Conservation (phyloP, 1,140 invertebrate genomes). For the Zophobas atratus region DNA sequence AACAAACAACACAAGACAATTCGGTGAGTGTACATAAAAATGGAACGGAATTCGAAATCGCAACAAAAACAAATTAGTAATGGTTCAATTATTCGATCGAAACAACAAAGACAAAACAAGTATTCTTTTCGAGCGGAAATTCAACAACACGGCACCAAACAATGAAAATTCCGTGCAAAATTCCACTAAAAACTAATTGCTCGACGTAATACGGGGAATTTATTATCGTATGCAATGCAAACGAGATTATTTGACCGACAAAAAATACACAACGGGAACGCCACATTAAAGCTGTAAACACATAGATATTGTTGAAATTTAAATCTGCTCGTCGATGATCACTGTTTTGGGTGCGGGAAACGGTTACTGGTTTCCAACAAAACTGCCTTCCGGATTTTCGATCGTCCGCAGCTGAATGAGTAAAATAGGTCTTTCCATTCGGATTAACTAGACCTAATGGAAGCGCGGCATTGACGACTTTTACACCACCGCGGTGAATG, state of each 20-base stretch:
- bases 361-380: constrained; percentile 1
- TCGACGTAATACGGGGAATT: background rate
- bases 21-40: background rate
- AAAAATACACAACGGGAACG: constrained; percentile 14
- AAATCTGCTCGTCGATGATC: background rate
- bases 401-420: constrained; percentile 26
- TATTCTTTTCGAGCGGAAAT: background rate
- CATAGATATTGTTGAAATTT: constrained; percentile 27
- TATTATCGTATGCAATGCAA: background rate
- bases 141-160: background rate
- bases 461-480: constrained; percentile 11
- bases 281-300: constrained; percentile 14
- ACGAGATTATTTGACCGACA: background rate
- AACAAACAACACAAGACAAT: background rate
- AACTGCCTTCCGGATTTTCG: constrained; percentile 25
- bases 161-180: background rate
- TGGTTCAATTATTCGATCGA: constrained; percentile 26
- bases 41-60: background rate
- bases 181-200: background rate
- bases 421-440: constrained; percentile 29
- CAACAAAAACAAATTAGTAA: background rate
- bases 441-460: constrained; percentile 34
- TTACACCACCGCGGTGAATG: background rate
- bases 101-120: constrained; percentile 10
- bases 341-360: constrained; percentile 2